A percentile compares a stretch with the other conserved stretches of the same genome.
Conservation (phyloP, 1,140 invertebrate genomes). For the Paraescarpia echinospica region DNA sequence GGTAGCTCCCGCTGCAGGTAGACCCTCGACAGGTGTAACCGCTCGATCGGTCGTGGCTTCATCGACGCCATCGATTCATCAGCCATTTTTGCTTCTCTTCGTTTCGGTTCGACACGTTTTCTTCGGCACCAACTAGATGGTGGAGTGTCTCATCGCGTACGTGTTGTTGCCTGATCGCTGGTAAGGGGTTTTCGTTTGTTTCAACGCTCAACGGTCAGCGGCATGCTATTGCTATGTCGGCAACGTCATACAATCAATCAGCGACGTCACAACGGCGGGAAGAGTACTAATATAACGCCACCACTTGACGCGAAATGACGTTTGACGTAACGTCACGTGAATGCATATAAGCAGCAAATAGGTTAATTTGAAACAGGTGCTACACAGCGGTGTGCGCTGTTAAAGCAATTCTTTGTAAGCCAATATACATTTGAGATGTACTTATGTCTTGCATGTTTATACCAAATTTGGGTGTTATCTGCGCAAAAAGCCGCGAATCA, state of each 20-base stretch:
- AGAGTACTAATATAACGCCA: background rate
- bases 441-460: too few species aligned
- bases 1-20: background rate
- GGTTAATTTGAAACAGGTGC: too few species aligned
- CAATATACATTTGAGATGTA: too few species aligned
- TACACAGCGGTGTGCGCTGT: too few species aligned
- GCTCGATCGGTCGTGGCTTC: background rate
- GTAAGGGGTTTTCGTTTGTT: background rate
- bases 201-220: slow-evolving; percentile 3
- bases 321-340: background rate
- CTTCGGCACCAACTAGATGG: background rate
- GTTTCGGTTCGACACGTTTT: background rate
- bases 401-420: too few species aligned
- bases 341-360: background rate
- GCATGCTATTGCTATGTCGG: background rate
- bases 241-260: background rate
- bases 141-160: background rate
- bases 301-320: background rate
- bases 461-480: too few species aligned
- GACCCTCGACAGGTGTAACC: background rate
- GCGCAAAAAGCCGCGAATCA: too few species aligned
- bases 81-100: background rate
- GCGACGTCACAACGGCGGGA: background rate
- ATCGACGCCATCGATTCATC: background rate
- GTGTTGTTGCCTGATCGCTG: background rate